Evolutionary conservation across 2,113 vertebrate species (phyloP), one percentile per base, ranked within the genome.

Genomic region (Arizona elegans): DNA sequence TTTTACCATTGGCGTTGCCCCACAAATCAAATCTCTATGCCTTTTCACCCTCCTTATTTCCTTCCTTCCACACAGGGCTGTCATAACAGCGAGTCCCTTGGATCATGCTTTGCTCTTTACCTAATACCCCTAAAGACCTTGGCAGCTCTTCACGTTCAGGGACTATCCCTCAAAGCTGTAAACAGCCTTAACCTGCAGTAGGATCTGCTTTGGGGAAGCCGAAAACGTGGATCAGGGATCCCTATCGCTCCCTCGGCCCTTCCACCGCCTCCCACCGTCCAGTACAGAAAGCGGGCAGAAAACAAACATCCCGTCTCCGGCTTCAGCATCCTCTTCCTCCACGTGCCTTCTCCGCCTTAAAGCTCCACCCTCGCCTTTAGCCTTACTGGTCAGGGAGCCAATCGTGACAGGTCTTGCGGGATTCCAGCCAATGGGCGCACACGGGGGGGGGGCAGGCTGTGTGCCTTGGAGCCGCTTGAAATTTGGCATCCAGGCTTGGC

Each of bases 351-450:
- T 53, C 13, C 90, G 2, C 0, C 29, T 0, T 21, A 33, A 62
- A 50, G n/a, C 11, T 1, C 47, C 29, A 17, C 87, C 23, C 90
- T 8, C 8, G 33, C 33, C 75, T 43, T 43, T 38, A 13, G 12
- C 5, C n/a, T 33, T 13, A 50, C 65, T 75, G 29, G 33, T 43
- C 75, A 81, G 17, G 33, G 33, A 29, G 10, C 87, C 93, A 94
- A 92, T 97, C 94, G 96, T 9, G 55, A 26, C 58, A 92, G 17
- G 90, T 94, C 88, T 65, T 94, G 75, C 1, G 94, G 4, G 29
- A 86, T 95, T n/a, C 19, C 24, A 90, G 91, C 93, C 91, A 94
- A 92, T 94, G 90, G 58, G 58, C 15, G 54, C 55, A 8, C 5
- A 5, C n/a, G 12, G 43, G 38, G 38, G 38, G 38, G 38, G 47